These are phyloP conservation scores for Eustalomyia histrio DNA, from an alignment of 2,888 invertebrate species.

Conservation along the genomic window DNA sequence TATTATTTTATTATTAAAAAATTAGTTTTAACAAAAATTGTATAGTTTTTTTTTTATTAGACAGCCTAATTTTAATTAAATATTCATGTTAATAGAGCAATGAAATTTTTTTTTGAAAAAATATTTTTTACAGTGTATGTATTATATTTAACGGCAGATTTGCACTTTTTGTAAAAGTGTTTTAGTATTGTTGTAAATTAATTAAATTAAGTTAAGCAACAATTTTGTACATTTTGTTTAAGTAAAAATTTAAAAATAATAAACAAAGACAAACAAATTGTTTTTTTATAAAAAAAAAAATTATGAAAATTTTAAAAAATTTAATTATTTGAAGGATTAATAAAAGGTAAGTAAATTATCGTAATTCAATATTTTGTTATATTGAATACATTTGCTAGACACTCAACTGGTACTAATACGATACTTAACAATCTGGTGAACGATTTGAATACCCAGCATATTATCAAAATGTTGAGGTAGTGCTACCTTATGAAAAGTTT, in stretches of 20 bases:
- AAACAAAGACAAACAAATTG: constrained; percentile 31
- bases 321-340: not conserved
- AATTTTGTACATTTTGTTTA: not conserved
- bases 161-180: constrained; percentile 68
- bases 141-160: constrained; percentile 34
- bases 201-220: constrained; percentile 3
- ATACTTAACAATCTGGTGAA: no score
- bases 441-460: no score
- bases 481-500: no score
- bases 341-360: not conserved
- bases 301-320: not conserved
- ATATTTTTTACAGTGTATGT: constrained; percentile 38
- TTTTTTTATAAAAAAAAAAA: constrained; percentile 11
- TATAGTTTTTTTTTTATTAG: constrained; percentile 37
- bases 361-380: no score
- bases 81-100: constrained; percentile 30
- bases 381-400: no score
- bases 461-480: no score
- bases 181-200: constrained; percentile 63
- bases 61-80: constrained; percentile 1
- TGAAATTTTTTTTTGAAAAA: constrained; percentile 28
- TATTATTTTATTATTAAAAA: constrained; percentile 6
- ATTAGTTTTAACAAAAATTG: constrained; percentile 25
- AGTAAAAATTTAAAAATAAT: constrained; percentile 7
- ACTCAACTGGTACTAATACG: no score